These are phyloP conservation scores for Temnothorax unifasciatus DNA, from an alignment of 2,888 invertebrate genomes.

Conservation along the genomic window DNA sequence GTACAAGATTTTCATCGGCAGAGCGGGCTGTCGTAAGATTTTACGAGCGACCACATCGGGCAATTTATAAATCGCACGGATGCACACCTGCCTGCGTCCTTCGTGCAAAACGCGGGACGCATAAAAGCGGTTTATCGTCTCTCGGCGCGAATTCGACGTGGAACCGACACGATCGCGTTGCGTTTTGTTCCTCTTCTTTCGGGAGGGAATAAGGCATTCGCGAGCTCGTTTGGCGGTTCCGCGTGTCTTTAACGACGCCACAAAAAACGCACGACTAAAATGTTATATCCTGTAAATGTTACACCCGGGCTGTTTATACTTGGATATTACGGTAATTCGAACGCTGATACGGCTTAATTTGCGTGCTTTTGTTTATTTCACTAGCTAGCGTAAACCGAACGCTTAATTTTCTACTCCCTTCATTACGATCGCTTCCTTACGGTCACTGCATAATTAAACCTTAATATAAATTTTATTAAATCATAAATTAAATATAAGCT, in stretches of 20 bases:
- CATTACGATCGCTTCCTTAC: neutral
- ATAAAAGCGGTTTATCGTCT: constrained; percentile 71
- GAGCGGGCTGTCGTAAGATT: constrained; percentile 35
- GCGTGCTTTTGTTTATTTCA: neutral
- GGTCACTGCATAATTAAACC: neutral
- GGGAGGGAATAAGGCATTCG: constrained; percentile 40
- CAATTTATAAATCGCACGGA: constrained; percentile 68
- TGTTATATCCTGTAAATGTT: constrained; percentile 38
- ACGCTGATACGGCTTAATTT: constrained; percentile 13
- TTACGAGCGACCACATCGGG: constrained; percentile 52
- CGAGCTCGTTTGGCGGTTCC: constrained; percentile 61
- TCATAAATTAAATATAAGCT: neutral
- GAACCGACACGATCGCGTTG: constrained; percentile 24
- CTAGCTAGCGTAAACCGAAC: neutral
- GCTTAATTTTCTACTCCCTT: neutral
- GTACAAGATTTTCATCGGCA: constrained; percentile 27
- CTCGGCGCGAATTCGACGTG: constrained; percentile 59
- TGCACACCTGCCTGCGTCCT: constrained; percentile 67
- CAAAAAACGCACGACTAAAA: constrained; percentile 16
- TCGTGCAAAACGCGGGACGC: constrained; percentile 42
- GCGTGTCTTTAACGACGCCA: constrained; percentile 54
- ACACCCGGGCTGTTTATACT: neutral
- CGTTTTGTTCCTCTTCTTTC: constrained; percentile 56
- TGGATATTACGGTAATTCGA: neutral
- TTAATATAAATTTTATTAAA: neutral